Conservation (phyloP, 2,888 invertebrate genomes). For the Zhengitettix transpicula region DNA sequence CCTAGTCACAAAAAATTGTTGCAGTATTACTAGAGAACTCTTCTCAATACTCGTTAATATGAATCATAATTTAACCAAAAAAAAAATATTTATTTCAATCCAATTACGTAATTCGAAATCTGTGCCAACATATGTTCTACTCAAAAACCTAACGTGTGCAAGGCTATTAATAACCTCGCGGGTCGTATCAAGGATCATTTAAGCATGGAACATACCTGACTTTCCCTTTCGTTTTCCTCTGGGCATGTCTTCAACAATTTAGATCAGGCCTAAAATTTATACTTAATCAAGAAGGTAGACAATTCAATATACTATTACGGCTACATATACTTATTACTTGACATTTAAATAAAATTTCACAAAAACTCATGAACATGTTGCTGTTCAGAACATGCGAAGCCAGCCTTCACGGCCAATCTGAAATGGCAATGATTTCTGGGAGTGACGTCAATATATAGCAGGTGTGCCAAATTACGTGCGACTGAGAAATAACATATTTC, state of each 20-base stretch:
- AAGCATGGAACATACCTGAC: constrained; percentile 38
- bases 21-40: not conserved
- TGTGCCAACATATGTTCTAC: constrained; percentile 2
- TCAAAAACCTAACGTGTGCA: not conserved
- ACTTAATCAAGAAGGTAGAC: constrained; percentile 66
- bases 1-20: constrained; percentile 2
- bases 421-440: not conserved
- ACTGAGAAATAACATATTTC: too few species aligned
- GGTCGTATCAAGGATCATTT: constrained; percentile 14
- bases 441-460: too few species aligned
- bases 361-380: constrained; percentile 62
- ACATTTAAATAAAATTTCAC: constrained; percentile 50
- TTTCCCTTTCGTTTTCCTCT: constrained; percentile 62
- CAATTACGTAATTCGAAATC: not conserved
- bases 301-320: constrained; percentile 55
- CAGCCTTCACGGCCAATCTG: constrained; percentile 1
- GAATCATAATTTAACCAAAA: too few species aligned
- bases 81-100: too few species aligned
- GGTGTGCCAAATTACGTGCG: too few species aligned
- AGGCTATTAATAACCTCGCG: not conserved
- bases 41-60: not conserved
- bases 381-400: constrained; percentile 10
- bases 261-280: constrained; percentile 37
- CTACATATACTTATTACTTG: constrained; percentile 50
- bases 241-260: constrained; percentile 40